These are phyloP conservation scores for Chrosomus eos DNA, from an alignment of 2,797 vertebrate genomes.

Conservation along the genomic window DNA sequence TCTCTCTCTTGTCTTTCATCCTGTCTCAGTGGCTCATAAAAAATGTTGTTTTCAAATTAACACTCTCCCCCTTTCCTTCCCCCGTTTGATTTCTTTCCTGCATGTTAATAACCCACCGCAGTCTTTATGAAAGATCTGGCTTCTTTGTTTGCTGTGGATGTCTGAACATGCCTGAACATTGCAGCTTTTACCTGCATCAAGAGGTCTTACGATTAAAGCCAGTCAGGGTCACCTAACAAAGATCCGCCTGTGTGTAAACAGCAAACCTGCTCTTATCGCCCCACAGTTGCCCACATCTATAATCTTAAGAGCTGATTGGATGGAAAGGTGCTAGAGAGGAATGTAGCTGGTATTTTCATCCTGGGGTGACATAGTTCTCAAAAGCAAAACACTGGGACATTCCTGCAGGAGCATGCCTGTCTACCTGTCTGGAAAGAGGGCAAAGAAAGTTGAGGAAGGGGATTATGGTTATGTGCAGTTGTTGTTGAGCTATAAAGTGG, in stretches of 20 bases:
- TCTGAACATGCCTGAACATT: conserved; percentile 17
- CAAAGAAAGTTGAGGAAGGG: conserved; percentile 10
- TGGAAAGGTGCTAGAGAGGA: conserved; percentile 44
- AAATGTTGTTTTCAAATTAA: conserved; percentile 33
- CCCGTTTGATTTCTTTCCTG: conserved; percentile 30
- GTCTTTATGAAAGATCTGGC: not conserved
- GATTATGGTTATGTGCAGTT: conserved; percentile 36
- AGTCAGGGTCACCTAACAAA: conserved; percentile 39
- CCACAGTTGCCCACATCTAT: conserved; percentile 13
- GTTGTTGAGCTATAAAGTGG: conserved; percentile 33
- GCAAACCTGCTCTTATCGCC: not conserved
- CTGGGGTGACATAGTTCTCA: conserved; percentile 40
- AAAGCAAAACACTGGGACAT: conserved; percentile 58
- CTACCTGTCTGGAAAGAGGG: conserved; percentile 55
- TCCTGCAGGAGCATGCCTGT: conserved; percentile 70
- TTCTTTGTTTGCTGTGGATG: conserved; percentile 28
- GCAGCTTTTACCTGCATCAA: conserved; percentile 29
- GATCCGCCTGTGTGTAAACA: not conserved
- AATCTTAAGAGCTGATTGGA: conserved; percentile 22
- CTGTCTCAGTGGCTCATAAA: conserved; percentile 24
- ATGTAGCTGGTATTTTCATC: conserved; percentile 50
- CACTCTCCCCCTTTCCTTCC: conserved; percentile 33
- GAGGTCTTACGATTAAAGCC: conserved; percentile 14
- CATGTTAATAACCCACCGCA: conserved; percentile 23
- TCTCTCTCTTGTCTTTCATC: conserved; percentile 26